These are phyloP conservation scores for Ceraclea dissimilis DNA, from an alignment of 2,888 invertebrate genomes.

Conservation along the genomic window DNA sequence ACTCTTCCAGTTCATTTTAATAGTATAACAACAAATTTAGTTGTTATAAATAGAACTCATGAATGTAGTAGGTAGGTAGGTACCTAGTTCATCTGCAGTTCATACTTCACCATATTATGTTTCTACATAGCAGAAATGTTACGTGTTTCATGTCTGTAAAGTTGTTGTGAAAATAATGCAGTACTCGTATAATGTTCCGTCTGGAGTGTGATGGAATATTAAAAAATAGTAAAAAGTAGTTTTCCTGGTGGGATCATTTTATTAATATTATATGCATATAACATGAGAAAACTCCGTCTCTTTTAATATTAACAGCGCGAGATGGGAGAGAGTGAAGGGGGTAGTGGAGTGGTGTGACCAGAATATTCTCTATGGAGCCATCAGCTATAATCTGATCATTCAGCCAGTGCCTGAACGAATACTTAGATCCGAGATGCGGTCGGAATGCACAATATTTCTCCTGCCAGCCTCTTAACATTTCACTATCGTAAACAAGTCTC, in stretches of 20 bases:
- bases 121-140: too few relatives aligned
- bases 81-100: too few relatives aligned
- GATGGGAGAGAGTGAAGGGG: not conserved
- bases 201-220: not conserved
- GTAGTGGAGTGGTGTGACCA: not conserved
- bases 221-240: not conserved
- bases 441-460: not conserved
- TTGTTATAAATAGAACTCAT: too few relatives aligned
- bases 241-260: not conserved
- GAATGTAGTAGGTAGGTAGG: too few relatives aligned
- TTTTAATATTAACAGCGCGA: not conserved
- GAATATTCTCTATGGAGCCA: not conserved
- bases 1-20: too few relatives aligned
- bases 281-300: not conserved
- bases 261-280: not conserved
- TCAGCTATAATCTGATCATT: constrained; percentile 2
- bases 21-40: too few relatives aligned
- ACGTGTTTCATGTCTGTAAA: too few relatives aligned
- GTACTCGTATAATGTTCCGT: too few relatives aligned
- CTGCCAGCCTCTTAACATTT: not conserved
- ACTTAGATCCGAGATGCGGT: not conserved
- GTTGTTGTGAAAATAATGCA: too few relatives aligned
- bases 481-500: not conserved
- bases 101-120: too few relatives aligned
- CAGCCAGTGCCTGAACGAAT: not conserved